Evolutionary conservation across 2,888 invertebrate genomes (phyloP), one percentile per base, ranked within the genome.

Genomic region (Lasioglossum villosulum): DNA sequence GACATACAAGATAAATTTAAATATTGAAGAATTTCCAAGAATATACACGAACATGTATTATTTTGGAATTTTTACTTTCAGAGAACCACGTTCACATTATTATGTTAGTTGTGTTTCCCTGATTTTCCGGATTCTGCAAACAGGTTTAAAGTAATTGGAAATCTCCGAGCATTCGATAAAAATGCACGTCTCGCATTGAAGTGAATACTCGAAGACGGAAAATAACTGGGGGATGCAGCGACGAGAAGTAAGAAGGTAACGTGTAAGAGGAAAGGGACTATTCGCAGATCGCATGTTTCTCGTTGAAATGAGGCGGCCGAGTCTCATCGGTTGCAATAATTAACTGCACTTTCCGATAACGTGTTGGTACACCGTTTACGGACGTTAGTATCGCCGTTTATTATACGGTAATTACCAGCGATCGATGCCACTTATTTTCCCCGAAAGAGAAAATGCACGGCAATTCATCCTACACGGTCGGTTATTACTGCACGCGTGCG

Each of bases 401-500:
- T 80, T 52, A 39, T 63, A 23, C 68, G 19, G 59, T 23, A 52
- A 71, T 59, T 76, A 48, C n/a, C 34, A 14, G 1, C 52, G 45
- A 48, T 59, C 42, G 70, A 59, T 59, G 37, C 23, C 37, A 70
- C 56, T 59, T 48, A 52, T 52, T 23, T 52, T 19, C n/a, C 71
- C 56, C 71, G 39, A 68, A 56, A 68, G 42, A 42, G 70, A 52
- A 39, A 39, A 19, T 30, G 27, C 42, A 37, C 45, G n/a, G 23
- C 14, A 37, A 16, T 74, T 74, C 48, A 19, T 66, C 19, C 12
- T 34, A 19, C 6, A 10, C 19, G 19, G 34, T 12, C 19, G n/a
- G 16, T 70, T n/a, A 70, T 34, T 42, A 75, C 66, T n/a, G 45
- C 63, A 27, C 75, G 63, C 63, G 63, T 23, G 63, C 30, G 30